Conservation (phyloP, 2,797 vertebrate genomes). For the Smutsia gigantea region DNA sequence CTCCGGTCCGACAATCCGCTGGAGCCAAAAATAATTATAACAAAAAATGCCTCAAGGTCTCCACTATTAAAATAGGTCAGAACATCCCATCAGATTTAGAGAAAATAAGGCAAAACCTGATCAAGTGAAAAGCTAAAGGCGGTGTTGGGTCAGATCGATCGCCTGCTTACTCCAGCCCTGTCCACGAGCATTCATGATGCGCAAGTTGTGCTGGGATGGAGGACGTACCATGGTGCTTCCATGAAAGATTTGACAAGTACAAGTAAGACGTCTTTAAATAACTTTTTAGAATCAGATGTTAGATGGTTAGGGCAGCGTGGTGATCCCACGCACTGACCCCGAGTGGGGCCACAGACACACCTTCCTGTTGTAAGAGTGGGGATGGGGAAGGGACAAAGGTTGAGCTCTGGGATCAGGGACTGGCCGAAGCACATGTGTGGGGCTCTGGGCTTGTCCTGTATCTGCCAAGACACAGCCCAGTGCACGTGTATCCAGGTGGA, state of each 20-base stretch:
- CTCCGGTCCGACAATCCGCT: neutral
- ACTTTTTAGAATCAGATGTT: neutral
- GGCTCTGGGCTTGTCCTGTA: too few relatives aligned
- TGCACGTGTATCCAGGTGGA: too few relatives aligned
- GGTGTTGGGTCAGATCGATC: neutral
- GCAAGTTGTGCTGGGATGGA: neutral
- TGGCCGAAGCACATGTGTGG: neutral
- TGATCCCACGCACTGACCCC: accelerated
- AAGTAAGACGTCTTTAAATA: neutral
- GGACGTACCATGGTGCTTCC: neutral
- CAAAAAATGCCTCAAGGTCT: neutral
- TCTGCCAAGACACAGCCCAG: too few relatives aligned
- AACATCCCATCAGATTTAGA: neutral
- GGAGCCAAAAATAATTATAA: neutral
- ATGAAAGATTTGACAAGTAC: neutral
- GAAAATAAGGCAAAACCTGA: neutral
- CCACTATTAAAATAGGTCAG: neutral
- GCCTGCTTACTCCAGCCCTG: neutral
- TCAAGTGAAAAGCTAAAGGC: neutral
- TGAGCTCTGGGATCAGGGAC: neutral
- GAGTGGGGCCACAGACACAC: neutral
- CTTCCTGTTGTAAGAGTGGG: accelerated
- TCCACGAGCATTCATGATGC: neutral
- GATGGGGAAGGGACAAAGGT: neutral
- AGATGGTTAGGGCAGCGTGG: neutral